A percentile compares a stretch with the other conserved stretches of the same genome.
These are phyloP conservation scores for Ceratotherium simum DNA, from an alignment of 2,113 vertebrate species.

Conservation along the genomic window DNA sequence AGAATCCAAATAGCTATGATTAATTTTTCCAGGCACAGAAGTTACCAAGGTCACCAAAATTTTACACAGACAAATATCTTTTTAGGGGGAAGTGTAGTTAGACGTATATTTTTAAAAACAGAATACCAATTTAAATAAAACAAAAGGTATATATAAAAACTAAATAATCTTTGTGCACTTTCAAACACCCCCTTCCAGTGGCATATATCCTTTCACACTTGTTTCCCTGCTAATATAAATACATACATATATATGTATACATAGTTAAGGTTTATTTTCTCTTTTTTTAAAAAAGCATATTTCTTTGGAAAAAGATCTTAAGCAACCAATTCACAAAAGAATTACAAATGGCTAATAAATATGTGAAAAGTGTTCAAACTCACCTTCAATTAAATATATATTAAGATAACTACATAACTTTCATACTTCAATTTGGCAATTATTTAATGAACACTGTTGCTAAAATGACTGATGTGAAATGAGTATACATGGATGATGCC, in stretches of 20 bases:
- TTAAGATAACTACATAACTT: neutral
- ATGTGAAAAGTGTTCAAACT: neutral
- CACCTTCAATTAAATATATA: neutral
- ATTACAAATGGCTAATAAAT: neutral
- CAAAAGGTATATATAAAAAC: neutral
- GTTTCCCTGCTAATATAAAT: neutral
- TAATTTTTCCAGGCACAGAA: neutral
- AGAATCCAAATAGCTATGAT: neutral
- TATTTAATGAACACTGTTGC: neutral
- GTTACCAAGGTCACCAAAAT: neutral
- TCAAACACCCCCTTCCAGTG: neutral
- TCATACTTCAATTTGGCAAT: neutral
- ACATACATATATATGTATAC: neutral
- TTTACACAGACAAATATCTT: neutral
- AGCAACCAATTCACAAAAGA: neutral
- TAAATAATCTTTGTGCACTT: neutral
- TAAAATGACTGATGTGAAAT: neutral
- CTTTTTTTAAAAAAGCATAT: neutral
- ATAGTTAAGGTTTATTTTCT: neutral
- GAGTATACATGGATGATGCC: too few species aligned
- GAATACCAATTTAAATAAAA: neutral
- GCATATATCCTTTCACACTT: neutral
- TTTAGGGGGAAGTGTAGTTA: neutral
- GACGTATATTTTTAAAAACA: neutral
- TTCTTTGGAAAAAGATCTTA: conserved; percentile 7